Conservation (phyloP, 2,113 vertebrate species). For the Pteronura brasiliensis region DNA sequence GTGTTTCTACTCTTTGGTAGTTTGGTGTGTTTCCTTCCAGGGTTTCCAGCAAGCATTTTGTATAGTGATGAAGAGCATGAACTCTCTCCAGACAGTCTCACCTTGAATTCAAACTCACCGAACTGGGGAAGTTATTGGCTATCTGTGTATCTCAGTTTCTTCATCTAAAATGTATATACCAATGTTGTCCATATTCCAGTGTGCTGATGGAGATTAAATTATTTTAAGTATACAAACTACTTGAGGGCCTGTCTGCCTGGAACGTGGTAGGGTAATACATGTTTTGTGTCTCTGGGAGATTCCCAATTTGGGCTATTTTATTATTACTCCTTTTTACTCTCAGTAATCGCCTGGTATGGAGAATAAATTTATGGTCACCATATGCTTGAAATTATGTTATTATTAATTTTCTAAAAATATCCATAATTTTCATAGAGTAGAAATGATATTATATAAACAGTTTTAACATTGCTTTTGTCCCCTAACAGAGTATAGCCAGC, state of each 20-base stretch:
- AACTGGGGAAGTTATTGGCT: background rate
- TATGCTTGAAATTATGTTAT: background rate
- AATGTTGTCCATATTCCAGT: background rate
- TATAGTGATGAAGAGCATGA: background rate
- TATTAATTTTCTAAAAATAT: background rate
- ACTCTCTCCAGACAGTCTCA: background rate
- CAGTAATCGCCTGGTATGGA: background rate
- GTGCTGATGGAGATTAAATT: background rate
- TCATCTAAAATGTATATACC: background rate
- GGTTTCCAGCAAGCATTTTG: background rate
- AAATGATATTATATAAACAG: background rate
- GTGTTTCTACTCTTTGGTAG: background rate
- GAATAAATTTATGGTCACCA: background rate
- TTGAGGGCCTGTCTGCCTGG: background rate
- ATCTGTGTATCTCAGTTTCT: background rate
- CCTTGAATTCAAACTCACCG: background rate
- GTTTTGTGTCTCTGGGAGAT: background rate
- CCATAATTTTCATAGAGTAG: background rate
- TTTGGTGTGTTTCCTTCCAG: background rate
- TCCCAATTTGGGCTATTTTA: background rate
- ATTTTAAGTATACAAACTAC: background rate
- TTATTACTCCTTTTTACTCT: background rate
- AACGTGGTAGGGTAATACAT: background rate
- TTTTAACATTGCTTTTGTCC: background rate
- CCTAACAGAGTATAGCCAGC: background rate